Percentiles rank a stretch among this genome's conserved stretches.
These are phyloP conservation scores for Megalops atlanticus DNA, from an alignment of 2,113 vertebrate genomes.

Conservation along the genomic window DNA sequence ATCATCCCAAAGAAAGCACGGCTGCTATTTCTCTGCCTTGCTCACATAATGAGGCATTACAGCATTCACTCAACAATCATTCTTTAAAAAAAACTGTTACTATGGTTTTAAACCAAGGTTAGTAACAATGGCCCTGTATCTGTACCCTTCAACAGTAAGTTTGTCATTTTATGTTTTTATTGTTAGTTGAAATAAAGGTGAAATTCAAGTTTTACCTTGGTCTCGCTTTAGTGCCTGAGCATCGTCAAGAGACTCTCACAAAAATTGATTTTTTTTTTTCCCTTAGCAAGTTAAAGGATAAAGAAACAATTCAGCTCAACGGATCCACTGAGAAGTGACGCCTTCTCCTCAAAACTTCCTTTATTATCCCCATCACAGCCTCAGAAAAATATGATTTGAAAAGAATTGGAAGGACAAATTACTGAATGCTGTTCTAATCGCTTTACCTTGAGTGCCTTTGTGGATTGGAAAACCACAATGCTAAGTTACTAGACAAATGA, in stretches of 20 bases:
- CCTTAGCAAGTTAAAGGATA: conserved; percentile 14
- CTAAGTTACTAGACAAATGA: neutral
- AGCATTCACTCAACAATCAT: conserved; percentile 7
- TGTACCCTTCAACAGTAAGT: conserved; percentile 10
- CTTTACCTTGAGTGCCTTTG: conserved; percentile 8
- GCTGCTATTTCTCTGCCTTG: neutral
- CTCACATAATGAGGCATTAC: neutral
- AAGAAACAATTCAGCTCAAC: conserved; percentile 12
- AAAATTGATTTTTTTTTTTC: conserved; percentile 5
- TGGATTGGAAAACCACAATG: neutral
- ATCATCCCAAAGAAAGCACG: conserved; percentile 2
- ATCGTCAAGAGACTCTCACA: conserved; percentile 14
- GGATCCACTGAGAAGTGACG: conserved; percentile 4
- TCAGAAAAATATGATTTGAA: neutral
- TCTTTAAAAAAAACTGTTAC: neutral
- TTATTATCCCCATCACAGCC: neutral
- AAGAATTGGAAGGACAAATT: conserved; percentile 20
- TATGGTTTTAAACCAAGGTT: conserved; percentile 24
- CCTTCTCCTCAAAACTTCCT: conserved; percentile 7
- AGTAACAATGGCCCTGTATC: conserved; percentile 16
- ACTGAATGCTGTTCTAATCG: conserved; percentile 8
- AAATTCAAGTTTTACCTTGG: conserved; percentile 23
- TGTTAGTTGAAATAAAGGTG: conserved; percentile 16
- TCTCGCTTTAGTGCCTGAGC: conserved; percentile 1
- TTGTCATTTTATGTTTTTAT: conserved; percentile 18